These are phyloP conservation scores for Premnoplex brunnescens DNA, from an alignment of 2,797 vertebrate species.

Conservation along the genomic window DNA sequence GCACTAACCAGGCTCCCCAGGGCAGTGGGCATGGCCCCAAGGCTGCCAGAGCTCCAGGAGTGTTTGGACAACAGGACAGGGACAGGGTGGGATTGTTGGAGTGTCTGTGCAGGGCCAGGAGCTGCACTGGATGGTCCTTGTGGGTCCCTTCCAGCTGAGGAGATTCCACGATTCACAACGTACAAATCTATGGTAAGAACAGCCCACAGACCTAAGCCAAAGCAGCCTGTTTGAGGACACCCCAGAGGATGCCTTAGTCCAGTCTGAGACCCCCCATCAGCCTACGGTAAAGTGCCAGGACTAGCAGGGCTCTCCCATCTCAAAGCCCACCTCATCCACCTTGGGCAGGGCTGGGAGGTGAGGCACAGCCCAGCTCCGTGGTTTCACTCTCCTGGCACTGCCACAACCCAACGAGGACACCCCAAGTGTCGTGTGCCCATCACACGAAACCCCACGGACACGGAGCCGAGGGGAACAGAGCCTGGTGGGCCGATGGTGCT, in stretches of 20 bases:
- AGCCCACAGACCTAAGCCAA: background rate
- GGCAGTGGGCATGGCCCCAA: fast-evolving
- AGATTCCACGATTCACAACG: background rate
- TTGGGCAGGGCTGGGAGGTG: background rate
- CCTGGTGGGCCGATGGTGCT: fast-evolving
- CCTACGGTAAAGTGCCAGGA: fast-evolving
- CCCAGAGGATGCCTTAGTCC: background rate
- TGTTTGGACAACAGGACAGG: fast-evolving
- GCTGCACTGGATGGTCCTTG: fast-evolving
- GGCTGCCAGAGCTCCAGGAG: background rate
- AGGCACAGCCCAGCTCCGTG: fast-evolving
- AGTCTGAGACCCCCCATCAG: background rate
- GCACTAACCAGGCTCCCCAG: background rate
- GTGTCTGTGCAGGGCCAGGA: background rate
- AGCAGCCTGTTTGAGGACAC: background rate
- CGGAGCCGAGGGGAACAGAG: background rate
- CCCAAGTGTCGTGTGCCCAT: fast-evolving
- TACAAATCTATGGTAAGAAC: background rate
- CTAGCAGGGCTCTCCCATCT: background rate
- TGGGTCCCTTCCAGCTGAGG: too few relatives aligned
- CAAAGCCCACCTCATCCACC: background rate
- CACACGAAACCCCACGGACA: fast-evolving
- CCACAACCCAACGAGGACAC: fast-evolving
- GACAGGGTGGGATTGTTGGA: background rate
- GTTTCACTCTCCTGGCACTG: background rate